These are phyloP conservation scores for Cossypha dichroa DNA, from an alignment of 2,797 vertebrate species.

Conservation along the genomic window DNA sequence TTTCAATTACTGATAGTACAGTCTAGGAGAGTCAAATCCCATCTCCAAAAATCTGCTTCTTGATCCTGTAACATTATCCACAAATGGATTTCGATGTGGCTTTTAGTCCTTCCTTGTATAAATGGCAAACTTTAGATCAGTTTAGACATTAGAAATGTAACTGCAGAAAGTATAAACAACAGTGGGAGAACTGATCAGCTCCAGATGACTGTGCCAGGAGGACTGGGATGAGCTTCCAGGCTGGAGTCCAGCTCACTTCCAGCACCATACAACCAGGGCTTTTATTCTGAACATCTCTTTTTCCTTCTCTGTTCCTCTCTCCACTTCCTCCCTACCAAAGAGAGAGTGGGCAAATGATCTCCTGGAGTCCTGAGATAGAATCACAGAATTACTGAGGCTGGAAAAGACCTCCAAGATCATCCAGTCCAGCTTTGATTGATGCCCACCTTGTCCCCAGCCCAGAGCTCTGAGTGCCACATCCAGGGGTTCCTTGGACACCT, in stretches of 20 bases:
- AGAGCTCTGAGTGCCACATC: background rate
- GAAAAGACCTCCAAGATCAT: background rate
- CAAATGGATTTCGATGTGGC: background rate
- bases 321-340: background rate
- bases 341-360: background rate
- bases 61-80: background rate
- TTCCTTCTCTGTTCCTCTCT: background rate
- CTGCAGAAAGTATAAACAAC: background rate
- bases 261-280: background rate
- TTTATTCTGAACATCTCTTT: background rate
- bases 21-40: background rate
- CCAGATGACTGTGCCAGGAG: background rate
- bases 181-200: background rate
- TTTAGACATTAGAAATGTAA: background rate
- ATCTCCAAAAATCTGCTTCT: background rate
- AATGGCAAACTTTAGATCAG: background rate
- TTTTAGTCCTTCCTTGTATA: background rate
- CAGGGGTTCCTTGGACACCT: background rate
- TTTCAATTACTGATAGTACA: background rate
- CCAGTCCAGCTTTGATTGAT: fast-evolving
- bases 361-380: background rate
- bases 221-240: background rate
- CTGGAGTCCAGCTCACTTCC: background rate
- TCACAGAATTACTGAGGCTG: background rate
- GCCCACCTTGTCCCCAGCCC: background rate